Percentiles rank a stretch among this genome's conserved stretches.
phyloP scores from a whole-genome alignment of 1,140 invertebrate species.

The Drosophila ohnishii region DNA sequence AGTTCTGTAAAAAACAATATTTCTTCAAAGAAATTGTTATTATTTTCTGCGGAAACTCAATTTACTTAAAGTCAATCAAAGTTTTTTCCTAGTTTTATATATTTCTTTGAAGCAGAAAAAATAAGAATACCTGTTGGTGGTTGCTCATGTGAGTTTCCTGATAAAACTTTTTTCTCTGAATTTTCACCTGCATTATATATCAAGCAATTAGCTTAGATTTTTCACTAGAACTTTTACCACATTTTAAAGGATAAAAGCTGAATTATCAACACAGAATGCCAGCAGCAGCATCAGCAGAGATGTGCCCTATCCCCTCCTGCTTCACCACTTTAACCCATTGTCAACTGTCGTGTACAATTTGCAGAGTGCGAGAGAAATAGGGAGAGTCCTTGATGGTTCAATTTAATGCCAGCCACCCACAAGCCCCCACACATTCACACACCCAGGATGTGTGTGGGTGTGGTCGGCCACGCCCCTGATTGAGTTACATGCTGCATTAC shows the following conservation, averaged over 20 bases:
- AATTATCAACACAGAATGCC: background rate
- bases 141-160: background rate
- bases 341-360: slow-evolving; percentile 46
- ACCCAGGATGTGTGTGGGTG: background rate
- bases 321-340: slow-evolving; percentile 19
- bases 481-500: slow-evolving; percentile 61
- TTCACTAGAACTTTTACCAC: background rate
- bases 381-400: slow-evolving; percentile 43
- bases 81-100: background rate
- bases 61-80: background rate
- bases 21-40: no score
- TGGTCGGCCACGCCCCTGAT: slow-evolving; percentile 44
- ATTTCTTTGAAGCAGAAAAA: background rate
- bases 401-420: slow-evolving; percentile 29
- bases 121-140: background rate
- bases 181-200: background rate
- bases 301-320: no score
- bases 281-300: background rate
- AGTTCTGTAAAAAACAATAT: no score
- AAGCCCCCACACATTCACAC: background rate
- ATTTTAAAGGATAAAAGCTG: background rate
- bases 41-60: background rate
- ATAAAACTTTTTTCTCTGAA: background rate
- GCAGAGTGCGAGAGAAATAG: slow-evolving; percentile 19
- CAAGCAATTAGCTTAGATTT: slow-evolving; percentile 1